A percentile compares a stretch with the other conserved stretches of the same genome.
phyloP scores from a whole-genome alignment of 2,113 vertebrate species.

The Mobula hypostoma region DNA sequence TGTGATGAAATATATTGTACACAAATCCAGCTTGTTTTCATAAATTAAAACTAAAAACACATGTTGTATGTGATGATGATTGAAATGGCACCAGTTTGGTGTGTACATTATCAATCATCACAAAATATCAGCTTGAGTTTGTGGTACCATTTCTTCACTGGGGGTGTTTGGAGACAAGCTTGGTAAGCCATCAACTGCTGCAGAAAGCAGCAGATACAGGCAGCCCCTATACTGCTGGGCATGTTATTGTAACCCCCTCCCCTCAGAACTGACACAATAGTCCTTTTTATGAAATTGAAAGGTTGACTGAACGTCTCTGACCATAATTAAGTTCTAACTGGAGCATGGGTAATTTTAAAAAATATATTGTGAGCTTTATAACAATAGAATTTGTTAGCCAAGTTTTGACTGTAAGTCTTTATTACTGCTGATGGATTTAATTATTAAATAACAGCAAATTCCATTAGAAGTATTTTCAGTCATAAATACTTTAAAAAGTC shows the following conservation, averaged over 20 bases:
- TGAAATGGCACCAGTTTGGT: slow-evolving; percentile 21
- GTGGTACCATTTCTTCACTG: neutral
- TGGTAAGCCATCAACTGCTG: slow-evolving; percentile 1
- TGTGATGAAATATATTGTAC: slow-evolving; percentile 23
- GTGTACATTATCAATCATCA: neutral
- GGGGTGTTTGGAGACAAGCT: neutral
- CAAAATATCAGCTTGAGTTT: neutral
- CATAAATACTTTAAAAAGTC: neutral
- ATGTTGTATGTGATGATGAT: slow-evolving; percentile 3
- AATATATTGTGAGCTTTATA: slow-evolving; percentile 4
- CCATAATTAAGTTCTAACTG: slow-evolving; percentile 12
- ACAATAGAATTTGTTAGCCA: neutral
- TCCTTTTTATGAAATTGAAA: slow-evolving; percentile 1
- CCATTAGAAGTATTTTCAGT: neutral
- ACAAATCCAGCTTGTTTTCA: neutral
- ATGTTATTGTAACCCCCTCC: slow-evolving; percentile 19
- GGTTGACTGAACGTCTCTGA: neutral
- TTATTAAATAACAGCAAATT: neutral
- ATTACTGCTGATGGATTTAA: neutral
- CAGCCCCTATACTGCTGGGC: neutral
- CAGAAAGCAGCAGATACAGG: slow-evolving; percentile 5
- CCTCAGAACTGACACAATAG: neutral
- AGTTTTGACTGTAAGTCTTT: neutral
- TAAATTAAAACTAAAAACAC: slow-evolving; percentile 19
- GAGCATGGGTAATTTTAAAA: neutral